A percentile compares a stretch with the other conserved stretches of the same genome.
Conservation (phyloP, 2,797 vertebrate species). For the Sebastes matsubarae region DNA sequence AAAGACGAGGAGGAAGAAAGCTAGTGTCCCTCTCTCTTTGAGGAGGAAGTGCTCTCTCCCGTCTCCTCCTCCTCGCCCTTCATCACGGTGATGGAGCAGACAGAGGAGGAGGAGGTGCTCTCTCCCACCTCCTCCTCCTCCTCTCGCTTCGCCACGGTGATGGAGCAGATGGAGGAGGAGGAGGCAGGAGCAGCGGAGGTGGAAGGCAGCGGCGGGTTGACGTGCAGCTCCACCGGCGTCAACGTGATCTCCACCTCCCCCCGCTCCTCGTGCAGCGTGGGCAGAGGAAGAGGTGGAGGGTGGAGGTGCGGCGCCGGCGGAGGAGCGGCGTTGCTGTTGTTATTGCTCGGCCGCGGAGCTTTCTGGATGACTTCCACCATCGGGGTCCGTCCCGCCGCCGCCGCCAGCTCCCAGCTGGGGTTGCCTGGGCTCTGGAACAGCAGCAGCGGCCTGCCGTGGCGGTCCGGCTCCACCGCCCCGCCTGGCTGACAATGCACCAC, state of each 20-base stretch:
- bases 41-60: conserved; percentile 5
- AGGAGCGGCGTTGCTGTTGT: conserved; percentile 32
- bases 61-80: conserved; percentile 15
- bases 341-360: conserved; percentile 62
- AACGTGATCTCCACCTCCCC: conserved; percentile 77
- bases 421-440: conserved; percentile 57
- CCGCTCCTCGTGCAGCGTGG: conserved; percentile 66
- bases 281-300: conserved; percentile 40
- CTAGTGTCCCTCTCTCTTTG: conserved; percentile 42
- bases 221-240: conserved; percentile 66
- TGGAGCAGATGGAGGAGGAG: not conserved
- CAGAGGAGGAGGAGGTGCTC: not conserved
- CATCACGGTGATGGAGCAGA: not conserved
- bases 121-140: conserved; percentile 11
- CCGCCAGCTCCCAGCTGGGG: conserved; percentile 66
- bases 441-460: conserved; percentile 52
- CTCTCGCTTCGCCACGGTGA: not conserved
- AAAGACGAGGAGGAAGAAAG: not conserved
- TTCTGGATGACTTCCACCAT: conserved; percentile 84
- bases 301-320: conserved; percentile 5
- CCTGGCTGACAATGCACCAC: conserved; percentile 69
- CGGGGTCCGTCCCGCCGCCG: conserved; percentile 49
- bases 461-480: conserved; percentile 9
- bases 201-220: conserved; percentile 7
- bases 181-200: conserved; percentile 14